These are phyloP conservation scores for Macropodus opercularis DNA, from an alignment of 2,797 vertebrate species.

Conservation along the genomic window DNA sequence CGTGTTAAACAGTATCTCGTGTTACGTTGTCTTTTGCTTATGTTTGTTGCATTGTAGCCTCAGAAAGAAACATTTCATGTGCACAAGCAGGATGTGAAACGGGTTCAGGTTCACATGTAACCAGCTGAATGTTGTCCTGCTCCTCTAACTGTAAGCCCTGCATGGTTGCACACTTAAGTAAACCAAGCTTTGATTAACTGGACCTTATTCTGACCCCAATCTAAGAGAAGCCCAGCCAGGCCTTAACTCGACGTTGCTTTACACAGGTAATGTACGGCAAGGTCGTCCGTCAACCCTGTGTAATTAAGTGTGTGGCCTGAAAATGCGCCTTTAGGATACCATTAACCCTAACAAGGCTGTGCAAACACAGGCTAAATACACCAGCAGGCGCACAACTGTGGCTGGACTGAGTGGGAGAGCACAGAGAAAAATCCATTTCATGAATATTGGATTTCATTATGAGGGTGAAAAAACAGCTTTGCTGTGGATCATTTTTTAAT, in stretches of 20 bases:
- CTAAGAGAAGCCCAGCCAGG: slow-evolving; percentile 49
- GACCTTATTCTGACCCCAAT: slow-evolving; percentile 64
- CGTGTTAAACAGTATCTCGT: too few species aligned
- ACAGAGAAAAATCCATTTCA: slow-evolving; percentile 77
- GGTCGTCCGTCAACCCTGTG: slow-evolving; percentile 68
- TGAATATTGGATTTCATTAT: slow-evolving; percentile 84
- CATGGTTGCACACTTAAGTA: slow-evolving; percentile 10
- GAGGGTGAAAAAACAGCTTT: slow-evolving; percentile 76
- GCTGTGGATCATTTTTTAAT: slow-evolving; percentile 81
- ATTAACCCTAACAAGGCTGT: slow-evolving; percentile 79
- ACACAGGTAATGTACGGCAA: slow-evolving; percentile 61
- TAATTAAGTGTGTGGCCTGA: slow-evolving; percentile 72
- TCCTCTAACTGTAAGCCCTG: slow-evolving; percentile 13
- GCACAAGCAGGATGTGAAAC: slow-evolving; percentile 7
- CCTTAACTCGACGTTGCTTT: slow-evolving; percentile 39
- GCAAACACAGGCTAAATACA: slow-evolving; percentile 72
- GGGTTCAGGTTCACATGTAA: slow-evolving; percentile 15
- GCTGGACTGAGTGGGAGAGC: slow-evolving; percentile 44
- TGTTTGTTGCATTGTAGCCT: too few species aligned
- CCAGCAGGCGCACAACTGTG: slow-evolving; percentile 63
- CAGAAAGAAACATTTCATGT: slow-evolving; percentile 9
- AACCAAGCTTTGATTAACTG: slow-evolving; percentile 72
- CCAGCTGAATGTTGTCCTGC: slow-evolving; percentile 18
- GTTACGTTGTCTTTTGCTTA: too few species aligned
- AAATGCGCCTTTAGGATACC: slow-evolving; percentile 73